Evolutionary conservation across 1,140 invertebrate genomes (phyloP), one percentile per base, ranked within the genome.

Genomic region (Lucilia cuprina): DNA sequence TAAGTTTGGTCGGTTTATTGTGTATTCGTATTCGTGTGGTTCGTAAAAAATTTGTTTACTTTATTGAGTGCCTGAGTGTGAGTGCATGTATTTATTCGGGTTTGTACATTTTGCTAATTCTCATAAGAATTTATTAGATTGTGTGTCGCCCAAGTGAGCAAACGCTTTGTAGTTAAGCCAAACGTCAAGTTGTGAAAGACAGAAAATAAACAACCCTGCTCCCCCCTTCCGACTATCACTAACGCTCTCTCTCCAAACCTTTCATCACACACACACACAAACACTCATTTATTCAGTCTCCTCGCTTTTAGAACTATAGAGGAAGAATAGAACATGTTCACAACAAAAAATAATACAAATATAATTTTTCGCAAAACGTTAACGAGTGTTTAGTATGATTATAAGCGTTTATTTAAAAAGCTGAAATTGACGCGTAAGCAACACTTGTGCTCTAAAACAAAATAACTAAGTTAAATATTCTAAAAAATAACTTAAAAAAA

Each of bases 351-450:
- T 4, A 70, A 70, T 70, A 70, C 65, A 70, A 70, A 70, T 21
- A 49, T 80, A 80, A 41, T 78, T 80, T 80, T 80, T 80, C 77
- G 77, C 77, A 49, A 80, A 70, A 21, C 47, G 77, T 80, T 80
- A 80, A 80, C 41, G 77, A 80, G 19, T 14, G 77, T 49, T 80
- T 30, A 80, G 77, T 80, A 21, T 80, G 77, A 49, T 80, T 80
- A 49, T 50, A 80, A 80, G 77, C 77, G 77, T 80, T 80, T 80
- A 80, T 80, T 80, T 80, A 80, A 80, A 80, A 80, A 80, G 77
- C 77, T 80, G 77, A 80, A 80, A 80, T 80, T 21, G 77, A 21
- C 77, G 77, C 77, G 47, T 80, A 80, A 80, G 77, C 77, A 80
- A 80, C 77, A 80, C 77, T 80, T n/a, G 77, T 80, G 77, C 41